Conservation (phyloP, 2,888 invertebrate species). For the Bedellia somnulentella region DNA sequence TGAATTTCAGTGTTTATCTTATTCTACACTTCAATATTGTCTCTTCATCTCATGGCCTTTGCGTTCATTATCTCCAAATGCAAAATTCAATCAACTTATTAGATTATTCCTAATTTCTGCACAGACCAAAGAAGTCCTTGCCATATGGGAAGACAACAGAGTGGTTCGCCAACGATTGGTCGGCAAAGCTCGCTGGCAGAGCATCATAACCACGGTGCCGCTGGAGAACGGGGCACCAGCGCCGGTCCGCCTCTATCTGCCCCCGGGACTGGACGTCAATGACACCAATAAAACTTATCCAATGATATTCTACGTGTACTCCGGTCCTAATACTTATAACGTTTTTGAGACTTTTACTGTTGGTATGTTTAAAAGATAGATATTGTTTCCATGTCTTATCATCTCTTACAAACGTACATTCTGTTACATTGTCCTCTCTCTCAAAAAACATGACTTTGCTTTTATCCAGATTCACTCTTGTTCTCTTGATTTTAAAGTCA, state of each 20-base stretch:
- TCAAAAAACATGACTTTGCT: too few relatives aligned
- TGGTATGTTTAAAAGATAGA: constrained; percentile 28
- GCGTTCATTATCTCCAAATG: too few relatives aligned
- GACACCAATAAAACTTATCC: constrained; percentile 63
- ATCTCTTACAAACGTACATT: not conserved
- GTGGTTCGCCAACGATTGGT: constrained; percentile 49
- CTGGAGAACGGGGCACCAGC: constrained; percentile 62
- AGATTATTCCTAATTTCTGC: too few relatives aligned
- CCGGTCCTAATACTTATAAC: constrained; percentile 81
- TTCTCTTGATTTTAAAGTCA: too few relatives aligned
- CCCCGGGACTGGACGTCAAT: constrained; percentile 65
- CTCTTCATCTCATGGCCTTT: too few relatives aligned
- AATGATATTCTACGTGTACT: constrained; percentile 76
- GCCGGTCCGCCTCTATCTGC: constrained; percentile 66
- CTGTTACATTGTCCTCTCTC: constrained; percentile 1
- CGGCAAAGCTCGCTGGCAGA: constrained; percentile 49
- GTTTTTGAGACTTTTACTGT: constrained; percentile 70
- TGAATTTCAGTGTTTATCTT: too few relatives aligned
- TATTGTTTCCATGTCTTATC: too few relatives aligned
- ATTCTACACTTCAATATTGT: too few relatives aligned
- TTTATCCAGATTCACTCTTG: too few relatives aligned
- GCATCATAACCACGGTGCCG: constrained; percentile 58
- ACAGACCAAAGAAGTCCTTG: constrained; percentile 18
- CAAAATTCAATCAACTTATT: too few relatives aligned
- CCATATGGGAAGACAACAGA: constrained; percentile 64